These are phyloP conservation scores for Acipenser transmontanus DNA, from an alignment of 2,797 vertebrate species.

Conservation along the genomic window DNA sequence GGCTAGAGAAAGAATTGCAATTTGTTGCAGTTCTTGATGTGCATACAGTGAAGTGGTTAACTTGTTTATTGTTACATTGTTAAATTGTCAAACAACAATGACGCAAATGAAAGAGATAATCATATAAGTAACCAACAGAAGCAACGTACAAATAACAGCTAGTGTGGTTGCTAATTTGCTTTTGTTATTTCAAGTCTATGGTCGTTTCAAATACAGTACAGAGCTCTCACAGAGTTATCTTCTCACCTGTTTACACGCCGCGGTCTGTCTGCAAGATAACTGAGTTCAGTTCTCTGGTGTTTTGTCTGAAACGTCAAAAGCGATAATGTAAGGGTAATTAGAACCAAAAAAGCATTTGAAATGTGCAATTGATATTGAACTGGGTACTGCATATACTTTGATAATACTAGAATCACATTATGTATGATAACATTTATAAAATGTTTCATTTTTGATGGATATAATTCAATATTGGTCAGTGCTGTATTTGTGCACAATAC, in stretches of 20 bases:
- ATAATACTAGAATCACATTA: not conserved
- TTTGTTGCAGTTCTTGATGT: too few relatives aligned
- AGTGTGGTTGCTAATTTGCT: too few relatives aligned
- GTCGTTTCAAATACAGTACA: not conserved
- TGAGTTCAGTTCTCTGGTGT: conserved; percentile 83
- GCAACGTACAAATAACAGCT: too few relatives aligned
- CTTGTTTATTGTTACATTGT: too few relatives aligned
- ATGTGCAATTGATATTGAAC: not conserved
- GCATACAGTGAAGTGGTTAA: too few relatives aligned
- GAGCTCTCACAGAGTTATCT: not conserved
- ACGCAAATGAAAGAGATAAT: too few relatives aligned
- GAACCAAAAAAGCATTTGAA: conserved; percentile 19
- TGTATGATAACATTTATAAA: not conserved
- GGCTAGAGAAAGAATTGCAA: not conserved
- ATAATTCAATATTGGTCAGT: not conserved
- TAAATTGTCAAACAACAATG: too few relatives aligned
- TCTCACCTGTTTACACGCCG: conserved; percentile 84
- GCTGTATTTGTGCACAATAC: not conserved
- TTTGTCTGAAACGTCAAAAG: conserved; percentile 73
- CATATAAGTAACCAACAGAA: too few relatives aligned
- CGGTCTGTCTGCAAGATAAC: conserved; percentile 85
- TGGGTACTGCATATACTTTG: conserved; percentile 9
- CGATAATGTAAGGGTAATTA: conserved; percentile 14
- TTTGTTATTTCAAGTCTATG: too few relatives aligned
- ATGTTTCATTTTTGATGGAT: too few relatives aligned